Percentiles rank a stretch among this genome's conserved stretches.
Evolutionary conservation across 2,113 vertebrate species (phyloP).

Genomic region (Spizaetus ornatus): DNA sequence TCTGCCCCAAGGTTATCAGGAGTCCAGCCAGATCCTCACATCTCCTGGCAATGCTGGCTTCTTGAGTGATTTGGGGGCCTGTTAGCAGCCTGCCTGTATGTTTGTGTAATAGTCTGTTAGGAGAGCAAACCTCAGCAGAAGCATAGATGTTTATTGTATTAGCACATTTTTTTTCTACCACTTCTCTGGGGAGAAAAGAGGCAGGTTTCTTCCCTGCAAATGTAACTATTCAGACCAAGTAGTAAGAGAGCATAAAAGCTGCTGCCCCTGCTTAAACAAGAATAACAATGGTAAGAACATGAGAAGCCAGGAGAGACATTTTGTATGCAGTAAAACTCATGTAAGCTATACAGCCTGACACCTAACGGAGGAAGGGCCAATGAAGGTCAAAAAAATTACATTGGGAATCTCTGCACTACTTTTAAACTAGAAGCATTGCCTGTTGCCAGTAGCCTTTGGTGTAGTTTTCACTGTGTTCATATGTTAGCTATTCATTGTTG

Average conservation of each 20-base stretch:
- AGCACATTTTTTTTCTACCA: background rate
- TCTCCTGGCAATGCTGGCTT: background rate
- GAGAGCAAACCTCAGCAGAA: background rate
- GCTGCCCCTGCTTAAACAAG: background rate
- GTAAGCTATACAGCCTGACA: background rate
- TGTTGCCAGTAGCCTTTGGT: constrained; percentile 35
- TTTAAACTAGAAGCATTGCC: background rate
- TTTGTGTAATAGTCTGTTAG: background rate
- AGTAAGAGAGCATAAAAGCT: background rate
- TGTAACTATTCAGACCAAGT: background rate
- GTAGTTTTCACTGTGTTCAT: constrained; percentile 45
- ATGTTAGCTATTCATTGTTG: constrained; percentile 69
- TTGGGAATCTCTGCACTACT: background rate
- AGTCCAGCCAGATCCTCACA: background rate
- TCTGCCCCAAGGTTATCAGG: background rate
- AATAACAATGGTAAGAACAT: background rate
- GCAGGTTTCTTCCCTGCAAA: background rate
- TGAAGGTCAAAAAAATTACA: constrained; percentile 4
- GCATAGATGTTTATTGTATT: background rate
- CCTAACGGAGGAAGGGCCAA: background rate
- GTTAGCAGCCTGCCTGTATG: background rate
- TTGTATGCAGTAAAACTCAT: background rate
- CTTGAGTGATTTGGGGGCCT: background rate
- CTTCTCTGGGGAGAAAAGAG: background rate
- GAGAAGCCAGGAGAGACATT: background rate